phyloP scores from a whole-genome alignment of 2,888 invertebrate genomes.

The Colostygia pectinataria region DNA sequence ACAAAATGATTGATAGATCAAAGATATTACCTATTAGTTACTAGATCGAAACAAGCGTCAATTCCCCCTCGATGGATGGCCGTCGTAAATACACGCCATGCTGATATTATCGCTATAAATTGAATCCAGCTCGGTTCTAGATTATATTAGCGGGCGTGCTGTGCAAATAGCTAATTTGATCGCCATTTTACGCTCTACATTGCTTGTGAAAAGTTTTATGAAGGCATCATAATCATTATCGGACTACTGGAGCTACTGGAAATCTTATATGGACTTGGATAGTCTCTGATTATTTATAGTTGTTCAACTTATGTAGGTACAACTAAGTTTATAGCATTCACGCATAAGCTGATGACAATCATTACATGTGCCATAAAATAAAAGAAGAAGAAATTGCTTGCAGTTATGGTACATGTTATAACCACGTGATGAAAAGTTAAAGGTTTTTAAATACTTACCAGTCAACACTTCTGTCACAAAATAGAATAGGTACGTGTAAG shows the following conservation, averaged over 20 bases:
- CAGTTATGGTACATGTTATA: no score
- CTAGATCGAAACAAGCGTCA: constrained; percentile 33
- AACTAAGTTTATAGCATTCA: no score
- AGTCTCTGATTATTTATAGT: no score
- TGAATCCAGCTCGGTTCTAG: constrained; percentile 45
- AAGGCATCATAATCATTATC: neutral
- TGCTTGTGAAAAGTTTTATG: constrained; percentile 5
- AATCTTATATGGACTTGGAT: no score
- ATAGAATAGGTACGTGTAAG: no score
- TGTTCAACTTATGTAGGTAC: no score
- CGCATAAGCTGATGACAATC: no score
- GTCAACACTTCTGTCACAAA: no score
- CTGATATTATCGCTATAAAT: constrained; percentile 49
- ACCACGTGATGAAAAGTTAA: no score
- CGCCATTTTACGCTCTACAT: constrained; percentile 4
- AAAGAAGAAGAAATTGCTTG: no score
- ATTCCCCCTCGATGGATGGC: constrained; percentile 33
- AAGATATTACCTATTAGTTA: constrained; percentile 13
- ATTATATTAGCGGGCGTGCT: constrained; percentile 45
- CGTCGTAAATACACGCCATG: constrained; percentile 40
- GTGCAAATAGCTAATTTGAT: constrained; percentile 53
- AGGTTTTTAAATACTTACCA: no score
- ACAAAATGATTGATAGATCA: constrained; percentile 19
- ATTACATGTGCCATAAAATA: no score
- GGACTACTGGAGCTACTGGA: neutral